Evolutionary conservation across 2,797 vertebrate genomes (phyloP), one percentile per base, ranked within the genome.

Genomic region (Siniperca scherzeri): DNA sequence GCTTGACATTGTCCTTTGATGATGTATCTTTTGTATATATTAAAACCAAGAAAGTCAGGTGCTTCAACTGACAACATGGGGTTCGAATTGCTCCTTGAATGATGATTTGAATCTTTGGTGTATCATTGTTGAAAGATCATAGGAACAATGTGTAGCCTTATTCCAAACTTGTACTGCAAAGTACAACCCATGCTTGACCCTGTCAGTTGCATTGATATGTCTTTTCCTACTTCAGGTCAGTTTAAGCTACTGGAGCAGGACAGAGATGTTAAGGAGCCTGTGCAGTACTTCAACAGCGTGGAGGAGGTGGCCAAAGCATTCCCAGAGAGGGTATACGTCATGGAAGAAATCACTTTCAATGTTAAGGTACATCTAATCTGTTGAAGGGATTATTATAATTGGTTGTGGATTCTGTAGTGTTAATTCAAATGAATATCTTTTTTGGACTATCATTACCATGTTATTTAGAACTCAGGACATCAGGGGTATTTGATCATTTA

Each of bases 291-390:
- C 95, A 98, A 96, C 96, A 99, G 98, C 21, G 99, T 99, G 96
- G 99, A 99, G 94, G 98, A 99, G 95, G 98, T 99, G 95, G 99
- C 99, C 80, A 99, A 99, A 96, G 98, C 98, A 52, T 99, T 99
- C 96, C 99, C 99, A 88, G 99, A 99, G 76, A 97, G 98, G 83
- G 99, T 99, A 62, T 99, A 99, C 87, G 99, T 99, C 96, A 99
- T 99, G 98, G 99, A 99, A 95, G 99, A 99, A 94, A 99, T 99
- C 92, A 98, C 97, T 38, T 99, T 99, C 94, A 99, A 99, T 78
- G 98, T 99, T 92, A 99, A 99, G 98, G 99, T 99, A 95, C 85
- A 80, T 93, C 83, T 82, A 36, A 59, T 53, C 11, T 36, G 0
- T 9, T 30, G 4, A 48, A 11, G 5, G 0, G 10, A 70, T 75